Evolutionary conservation across 2,113 vertebrate species (phyloP).

Genomic region (Hystrix cristata): DNA sequence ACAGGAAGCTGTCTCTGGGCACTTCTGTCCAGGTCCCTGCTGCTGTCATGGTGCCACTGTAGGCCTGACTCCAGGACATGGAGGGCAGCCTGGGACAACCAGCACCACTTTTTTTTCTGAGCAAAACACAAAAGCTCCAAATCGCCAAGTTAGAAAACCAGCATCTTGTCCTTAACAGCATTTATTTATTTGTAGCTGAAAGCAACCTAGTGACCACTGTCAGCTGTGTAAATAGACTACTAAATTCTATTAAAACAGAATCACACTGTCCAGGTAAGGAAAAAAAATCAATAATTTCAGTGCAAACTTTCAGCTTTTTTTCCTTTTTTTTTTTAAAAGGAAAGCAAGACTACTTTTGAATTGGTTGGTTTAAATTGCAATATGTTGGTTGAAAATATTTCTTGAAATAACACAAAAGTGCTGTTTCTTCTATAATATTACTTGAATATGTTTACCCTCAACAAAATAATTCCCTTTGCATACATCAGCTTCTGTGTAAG

Average conservation of each 20-base stretch:
- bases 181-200: neutral
- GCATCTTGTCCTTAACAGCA: neutral
- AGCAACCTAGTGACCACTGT: neutral
- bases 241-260: constrained; percentile 1
- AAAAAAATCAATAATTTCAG: neutral
- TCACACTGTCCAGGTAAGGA: neutral
- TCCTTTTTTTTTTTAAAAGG: neutral
- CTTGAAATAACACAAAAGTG: neutral
- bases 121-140: neutral
- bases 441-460: constrained; percentile 8
- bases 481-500: neutral
- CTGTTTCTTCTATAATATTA: neutral
- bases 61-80: neutral
- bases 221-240: neutral
- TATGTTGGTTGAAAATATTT: constrained; percentile 16
- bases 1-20: neutral
- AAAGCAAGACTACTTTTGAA: neutral
- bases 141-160: neutral
- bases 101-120: neutral
- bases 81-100: neutral
- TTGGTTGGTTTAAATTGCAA: neutral
- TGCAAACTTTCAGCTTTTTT: constrained; percentile 2
- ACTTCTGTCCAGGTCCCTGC: neutral
- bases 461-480: neutral
- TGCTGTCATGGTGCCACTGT: neutral